phyloP scores from a whole-genome alignment of 2,113 vertebrate species.

The Psilopsiagon aymara region DNA sequence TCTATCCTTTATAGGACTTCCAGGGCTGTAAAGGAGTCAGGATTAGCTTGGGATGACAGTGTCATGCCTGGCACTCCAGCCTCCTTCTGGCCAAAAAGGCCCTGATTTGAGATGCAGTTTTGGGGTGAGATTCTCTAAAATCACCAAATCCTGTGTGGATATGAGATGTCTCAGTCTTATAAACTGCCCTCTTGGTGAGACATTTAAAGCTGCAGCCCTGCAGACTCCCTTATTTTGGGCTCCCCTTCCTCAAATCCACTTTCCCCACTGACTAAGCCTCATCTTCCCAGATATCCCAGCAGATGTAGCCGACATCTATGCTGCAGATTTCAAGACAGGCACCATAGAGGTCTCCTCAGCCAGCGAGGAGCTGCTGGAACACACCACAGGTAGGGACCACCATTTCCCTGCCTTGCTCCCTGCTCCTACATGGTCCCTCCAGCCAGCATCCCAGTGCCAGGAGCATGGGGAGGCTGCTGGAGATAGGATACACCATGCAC shows the following conservation, averaged over 20 bases:
- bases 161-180: background rate
- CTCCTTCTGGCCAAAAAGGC: background rate
- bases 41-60: background rate
- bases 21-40: background rate
- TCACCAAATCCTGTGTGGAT: background rate
- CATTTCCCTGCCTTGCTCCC: background rate
- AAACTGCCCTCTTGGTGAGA: background rate
- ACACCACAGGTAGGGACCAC: background rate
- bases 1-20: background rate
- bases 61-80: background rate
- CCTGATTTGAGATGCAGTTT: background rate
- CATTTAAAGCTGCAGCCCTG: background rate
- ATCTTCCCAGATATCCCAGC: background rate
- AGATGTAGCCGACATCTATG: background rate
- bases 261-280: background rate
- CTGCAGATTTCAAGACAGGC: background rate
- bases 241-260: background rate
- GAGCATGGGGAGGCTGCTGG: background rate
- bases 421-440: background rate
- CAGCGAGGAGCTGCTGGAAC: background rate
- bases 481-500: rapidly evolving
- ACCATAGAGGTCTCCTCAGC: background rate
- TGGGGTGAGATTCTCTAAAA: background rate
- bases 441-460: rapidly evolving
- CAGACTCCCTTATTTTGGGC: background rate